phyloP scores from a whole-genome alignment of 2,888 invertebrate species.

The Cataglyphis livida region DNA sequence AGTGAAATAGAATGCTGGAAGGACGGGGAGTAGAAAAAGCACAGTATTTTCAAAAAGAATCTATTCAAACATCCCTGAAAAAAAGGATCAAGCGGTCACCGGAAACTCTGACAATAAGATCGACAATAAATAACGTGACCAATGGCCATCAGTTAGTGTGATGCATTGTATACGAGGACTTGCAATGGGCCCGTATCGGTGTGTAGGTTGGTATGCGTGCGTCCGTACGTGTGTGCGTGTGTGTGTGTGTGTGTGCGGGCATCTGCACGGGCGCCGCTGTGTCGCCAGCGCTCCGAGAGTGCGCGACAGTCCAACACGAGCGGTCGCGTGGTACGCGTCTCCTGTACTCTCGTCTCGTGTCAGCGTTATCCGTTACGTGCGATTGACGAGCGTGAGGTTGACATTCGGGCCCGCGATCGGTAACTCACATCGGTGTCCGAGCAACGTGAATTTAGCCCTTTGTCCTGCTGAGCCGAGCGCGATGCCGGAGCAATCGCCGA shows the following conservation, averaged over 20 bases:
- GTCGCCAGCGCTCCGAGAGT: conserved; percentile 3
- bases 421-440: background rate
- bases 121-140: background rate
- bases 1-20: background rate
- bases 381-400: background rate
- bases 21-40: background rate
- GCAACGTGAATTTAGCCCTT: too few relatives aligned
- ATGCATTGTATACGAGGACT: conserved; percentile 19
- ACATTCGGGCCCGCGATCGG: background rate
- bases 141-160: background rate
- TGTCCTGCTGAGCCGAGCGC: background rate
- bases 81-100: background rate
- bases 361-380: background rate
- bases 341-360: background rate
- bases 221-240: background rate
- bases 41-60: background rate
- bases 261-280: conserved; percentile 41
- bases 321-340: conserved; percentile 20
- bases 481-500: background rate
- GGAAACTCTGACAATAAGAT: background rate
- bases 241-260: conserved; percentile 5
- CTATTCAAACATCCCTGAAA: background rate
- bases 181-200: conserved; percentile 13
- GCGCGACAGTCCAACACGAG: conserved; percentile 44
- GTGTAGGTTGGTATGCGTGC: background rate